Evolutionary conservation across 2,797 vertebrate genomes (phyloP), one percentile per base, ranked within the genome.

Genomic region (Falco novaeseelandiae): DNA sequence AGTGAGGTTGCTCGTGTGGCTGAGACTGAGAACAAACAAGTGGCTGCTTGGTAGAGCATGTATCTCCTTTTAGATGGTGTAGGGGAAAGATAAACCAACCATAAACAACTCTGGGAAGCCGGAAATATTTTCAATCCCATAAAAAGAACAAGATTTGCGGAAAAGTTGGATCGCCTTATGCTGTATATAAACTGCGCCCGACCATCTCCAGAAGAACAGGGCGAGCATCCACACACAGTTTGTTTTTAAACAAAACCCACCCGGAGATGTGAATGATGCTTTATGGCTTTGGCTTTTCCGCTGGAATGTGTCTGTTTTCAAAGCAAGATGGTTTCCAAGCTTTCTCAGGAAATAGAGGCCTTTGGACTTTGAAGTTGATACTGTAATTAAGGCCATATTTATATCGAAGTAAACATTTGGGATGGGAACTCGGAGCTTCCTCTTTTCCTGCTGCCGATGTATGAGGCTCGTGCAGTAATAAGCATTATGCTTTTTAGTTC

Each of bases 301-400:
- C 9, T 78, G 94, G 89, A 89, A 95, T 85, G 82, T 22, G 91
- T 49, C 90, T 92, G 46, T 52, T 91, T 57, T 84, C 22, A 38
- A 59, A 51, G 71, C 38, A 67, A 70, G 67, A 58, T 40, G 59
- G 49, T 78, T 72, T 76, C 73, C 74, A 54, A 93, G 86, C 48
- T 54, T 65, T 78, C 89, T 91, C 61, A 14, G 57, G 44, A 89
- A 70, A 78, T n/a, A 32, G 67, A 82, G 76, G 88, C 83, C 46
- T 55, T 14, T 36, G 38, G 66, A 30, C 83, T 94, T 94, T 91
- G 95, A 96, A 94, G 89, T 0, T 42, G 93, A 92, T 86, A 52
- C 63, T 93, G 55, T 77, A 88, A 93, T 94, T 97, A 90, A 81
- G 29, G 66, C 62, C 30, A 20, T 82, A 87, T 94, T 94, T 95